Base-by-base conservation (phyloP, 30 jellyfish, hydroid and myxozoan genomes). In the Rhopilema esculentum region DNA sequence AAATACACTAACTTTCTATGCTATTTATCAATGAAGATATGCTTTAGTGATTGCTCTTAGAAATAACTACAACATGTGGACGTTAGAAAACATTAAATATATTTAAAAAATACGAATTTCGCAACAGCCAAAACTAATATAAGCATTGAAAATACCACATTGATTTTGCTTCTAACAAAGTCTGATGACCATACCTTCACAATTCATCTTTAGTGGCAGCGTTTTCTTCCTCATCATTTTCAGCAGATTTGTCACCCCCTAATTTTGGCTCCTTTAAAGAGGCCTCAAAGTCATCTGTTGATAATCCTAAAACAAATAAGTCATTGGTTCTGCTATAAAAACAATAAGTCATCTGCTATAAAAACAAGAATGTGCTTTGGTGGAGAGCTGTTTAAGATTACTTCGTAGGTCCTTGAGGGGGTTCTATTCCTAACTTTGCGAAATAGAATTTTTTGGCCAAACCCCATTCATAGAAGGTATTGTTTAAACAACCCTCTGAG, bases 221-320 rank as follows among this genome's bases (percentile, higher is more conserved):
- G 15, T 63, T 69, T 8, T 78, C 57, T n/a, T 65, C 80, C 16
- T 68, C 84, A 22, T 9, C 27, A 21, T 32, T 70, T 73, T 21
- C 84, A 2, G 27, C 70, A 1, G 9, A 67, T 64, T 79, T 72
- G 6, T 77, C 66, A 16, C 9, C 18, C 1, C 50, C 49, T 82
- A n/a, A 52, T 57, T 2, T 48, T 50, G 17, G 49, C 20, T 40
- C 64, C 17, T 51, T 53, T 4, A 68, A 20, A 17, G 84, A 70
- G 1, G 91, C 91, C 49, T 82, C 91, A 53, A 82, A 82, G 23
- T 69, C 85, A 2, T 69, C 84, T 8, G 79, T 33, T 0, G 91
- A 68, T 23, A 15, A 24, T 27, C 91, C 91, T 82, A 19, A 20
- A 40, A 81, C 8, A 50, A 21, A 40, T 18, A n/a, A 40, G 57